A percentile compares a stretch with the other conserved stretches of the same genome.
phyloP scores from a whole-genome alignment of 1,140 invertebrate species.

The Neoseiulus cucumeris region DNA sequence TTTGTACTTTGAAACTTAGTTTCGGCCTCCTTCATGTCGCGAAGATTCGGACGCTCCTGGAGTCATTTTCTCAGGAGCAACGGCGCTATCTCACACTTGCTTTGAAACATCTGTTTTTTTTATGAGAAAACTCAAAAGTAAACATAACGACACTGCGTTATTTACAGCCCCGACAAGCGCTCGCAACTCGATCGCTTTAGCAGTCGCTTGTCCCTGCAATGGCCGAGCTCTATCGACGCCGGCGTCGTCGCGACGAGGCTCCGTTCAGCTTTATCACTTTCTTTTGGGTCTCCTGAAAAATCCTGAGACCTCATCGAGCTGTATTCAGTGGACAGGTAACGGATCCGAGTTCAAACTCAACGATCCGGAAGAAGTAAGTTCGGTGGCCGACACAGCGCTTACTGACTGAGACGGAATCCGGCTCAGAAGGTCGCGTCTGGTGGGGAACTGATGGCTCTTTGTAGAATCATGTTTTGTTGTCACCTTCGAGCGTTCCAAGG shows the following conservation, averaged over 20 bases:
- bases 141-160: too few relatives aligned
- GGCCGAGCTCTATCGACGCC: not conserved
- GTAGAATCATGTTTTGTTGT: not conserved
- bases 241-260: conserved; percentile 39
- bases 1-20: too few relatives aligned
- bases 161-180: too few relatives aligned
- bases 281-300: conserved; percentile 70
- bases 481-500: too few relatives aligned
- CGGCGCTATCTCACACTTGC: too few relatives aligned
- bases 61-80: too few relatives aligned
- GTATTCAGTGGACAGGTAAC: conserved; percentile 82
- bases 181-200: too few relatives aligned
- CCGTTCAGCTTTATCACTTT: conserved; percentile 83
- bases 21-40: too few relatives aligned
- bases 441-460: not conserved
- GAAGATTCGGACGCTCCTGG: too few relatives aligned
- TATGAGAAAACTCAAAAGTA: too few relatives aligned
- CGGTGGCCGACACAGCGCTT: not conserved
- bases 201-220: too few relatives aligned
- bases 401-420: conserved; percentile 2
- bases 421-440: not conserved
- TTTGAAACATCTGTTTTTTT: too few relatives aligned
- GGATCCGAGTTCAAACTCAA: conserved; percentile 86
- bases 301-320: conserved; percentile 48
- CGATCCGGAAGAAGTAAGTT: conserved; percentile 66